Conservation (phyloP, 2,888 invertebrate species). For the Eilema caniola region DNA sequence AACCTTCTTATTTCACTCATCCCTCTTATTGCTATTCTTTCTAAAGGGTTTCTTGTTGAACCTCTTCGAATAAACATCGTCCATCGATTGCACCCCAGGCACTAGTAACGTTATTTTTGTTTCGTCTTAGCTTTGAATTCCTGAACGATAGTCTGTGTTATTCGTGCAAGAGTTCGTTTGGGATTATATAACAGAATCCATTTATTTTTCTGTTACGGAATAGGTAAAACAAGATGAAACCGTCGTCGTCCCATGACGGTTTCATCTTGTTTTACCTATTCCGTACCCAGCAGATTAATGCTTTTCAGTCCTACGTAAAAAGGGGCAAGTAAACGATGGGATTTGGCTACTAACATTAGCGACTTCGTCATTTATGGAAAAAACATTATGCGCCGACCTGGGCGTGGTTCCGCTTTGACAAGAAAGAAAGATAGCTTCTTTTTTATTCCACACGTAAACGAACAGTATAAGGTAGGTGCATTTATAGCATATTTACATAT, state of each 20-base stretch:
- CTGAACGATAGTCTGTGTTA: constrained; percentile 16
- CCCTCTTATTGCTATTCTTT: background rate
- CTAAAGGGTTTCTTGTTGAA: background rate
- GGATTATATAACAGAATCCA: constrained; percentile 27
- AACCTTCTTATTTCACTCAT: background rate
- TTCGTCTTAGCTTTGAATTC: constrained; percentile 20
- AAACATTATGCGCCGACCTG: too few relatives aligned
- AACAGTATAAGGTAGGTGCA: too few relatives aligned
- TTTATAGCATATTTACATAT: too few relatives aligned
- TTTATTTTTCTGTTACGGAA: constrained; percentile 19
- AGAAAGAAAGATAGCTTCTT: too few relatives aligned
- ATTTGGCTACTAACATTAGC: too few relatives aligned
- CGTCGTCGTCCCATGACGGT: background rate
- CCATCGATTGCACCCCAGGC: constrained; percentile 23
- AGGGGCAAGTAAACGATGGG: too few relatives aligned
- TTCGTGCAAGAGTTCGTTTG: constrained; percentile 23
- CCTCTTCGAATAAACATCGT: constrained; percentile 13
- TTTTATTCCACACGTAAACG: too few relatives aligned
- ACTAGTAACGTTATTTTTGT: constrained; percentile 27
- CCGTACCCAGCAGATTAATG: background rate
- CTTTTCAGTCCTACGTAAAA: background rate
- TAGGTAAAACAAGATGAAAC: background rate
- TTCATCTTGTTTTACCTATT: background rate
- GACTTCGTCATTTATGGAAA: too few relatives aligned
- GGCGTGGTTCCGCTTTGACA: too few relatives aligned